phyloP scores from a whole-genome alignment of 2,888 invertebrate genomes.

The Acleris sparsana region DNA sequence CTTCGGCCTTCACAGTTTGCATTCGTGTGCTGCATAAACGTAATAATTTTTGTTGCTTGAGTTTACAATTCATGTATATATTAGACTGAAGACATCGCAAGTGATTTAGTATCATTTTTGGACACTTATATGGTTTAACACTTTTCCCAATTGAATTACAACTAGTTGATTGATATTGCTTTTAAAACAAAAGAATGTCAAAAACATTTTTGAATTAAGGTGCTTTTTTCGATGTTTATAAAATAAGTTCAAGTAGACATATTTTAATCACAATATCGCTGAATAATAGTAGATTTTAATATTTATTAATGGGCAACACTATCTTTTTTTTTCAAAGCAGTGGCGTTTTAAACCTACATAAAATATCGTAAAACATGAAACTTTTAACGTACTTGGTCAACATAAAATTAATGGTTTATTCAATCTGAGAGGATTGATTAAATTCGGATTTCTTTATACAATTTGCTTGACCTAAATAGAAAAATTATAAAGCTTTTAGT shows the following conservation, averaged over 20 bases:
- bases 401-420: no score
- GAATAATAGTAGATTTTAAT: no score
- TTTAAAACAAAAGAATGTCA: constrained; percentile 48
- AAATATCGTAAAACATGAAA: no score
- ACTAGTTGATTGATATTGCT: constrained; percentile 34
- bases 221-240: constrained; percentile 40
- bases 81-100: constrained; percentile 47
- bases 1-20: constrained; percentile 50
- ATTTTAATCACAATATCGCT: no score
- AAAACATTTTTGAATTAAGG: constrained; percentile 51
- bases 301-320: neutral
- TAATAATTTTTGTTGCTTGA: constrained; percentile 47
- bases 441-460: no score
- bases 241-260: neutral
- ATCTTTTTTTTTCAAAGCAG: no score
- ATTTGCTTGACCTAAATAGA: neutral
- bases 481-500: constrained; percentile 39
- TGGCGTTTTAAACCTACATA: no score
- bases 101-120: constrained; percentile 57
- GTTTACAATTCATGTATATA: constrained; percentile 43
- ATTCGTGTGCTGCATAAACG: constrained; percentile 42
- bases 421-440: no score
- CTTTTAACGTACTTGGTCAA: no score
- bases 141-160: constrained; percentile 17
- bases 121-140: constrained; percentile 17